Evolutionary conservation across 2,888 invertebrate species (phyloP).

Genomic region (Heliothis peltigera): DNA sequence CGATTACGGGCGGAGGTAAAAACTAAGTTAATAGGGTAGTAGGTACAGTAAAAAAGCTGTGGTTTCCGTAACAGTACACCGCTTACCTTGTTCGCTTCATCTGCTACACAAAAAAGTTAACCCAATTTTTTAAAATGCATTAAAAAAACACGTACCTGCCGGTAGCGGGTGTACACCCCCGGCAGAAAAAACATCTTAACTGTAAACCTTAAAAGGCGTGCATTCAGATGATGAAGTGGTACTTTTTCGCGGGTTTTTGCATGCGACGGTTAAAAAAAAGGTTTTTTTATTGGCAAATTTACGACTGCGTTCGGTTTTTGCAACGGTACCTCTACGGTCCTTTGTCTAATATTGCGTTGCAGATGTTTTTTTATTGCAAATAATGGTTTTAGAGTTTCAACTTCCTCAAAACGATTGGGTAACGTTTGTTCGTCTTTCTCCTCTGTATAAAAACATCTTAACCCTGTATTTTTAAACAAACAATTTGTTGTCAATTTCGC

Average conservation of each 20-base stretch:
- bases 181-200: constrained; percentile 73
- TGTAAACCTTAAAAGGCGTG: constrained; percentile 73
- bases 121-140: constrained; percentile 81
- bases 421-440: constrained; percentile 70
- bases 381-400: constrained; percentile 61
- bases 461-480: constrained; percentile 72
- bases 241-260: constrained; percentile 80
- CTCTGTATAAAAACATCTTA: constrained; percentile 64
- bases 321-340: constrained; percentile 77
- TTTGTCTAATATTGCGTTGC: constrained; percentile 76
- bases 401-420: constrained; percentile 65
- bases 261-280: constrained; percentile 57
- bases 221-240: constrained; percentile 68
- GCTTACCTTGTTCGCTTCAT: constrained; percentile 85
- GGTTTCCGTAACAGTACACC: constrained; percentile 88
- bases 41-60: constrained; percentile 77
- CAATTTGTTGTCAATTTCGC: constrained; percentile 62
- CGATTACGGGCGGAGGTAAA: constrained; percentile 73
- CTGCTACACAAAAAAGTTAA: constrained; percentile 82
- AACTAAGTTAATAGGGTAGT: constrained; percentile 85
- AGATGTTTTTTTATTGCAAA: constrained; percentile 75
- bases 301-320: constrained; percentile 74
- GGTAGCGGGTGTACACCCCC: constrained; percentile 81
- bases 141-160: constrained; percentile 85
- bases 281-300: constrained; percentile 78